Evolutionary conservation across 2,113 vertebrate genomes (phyloP).

Genomic region (Globicephala melas): DNA sequence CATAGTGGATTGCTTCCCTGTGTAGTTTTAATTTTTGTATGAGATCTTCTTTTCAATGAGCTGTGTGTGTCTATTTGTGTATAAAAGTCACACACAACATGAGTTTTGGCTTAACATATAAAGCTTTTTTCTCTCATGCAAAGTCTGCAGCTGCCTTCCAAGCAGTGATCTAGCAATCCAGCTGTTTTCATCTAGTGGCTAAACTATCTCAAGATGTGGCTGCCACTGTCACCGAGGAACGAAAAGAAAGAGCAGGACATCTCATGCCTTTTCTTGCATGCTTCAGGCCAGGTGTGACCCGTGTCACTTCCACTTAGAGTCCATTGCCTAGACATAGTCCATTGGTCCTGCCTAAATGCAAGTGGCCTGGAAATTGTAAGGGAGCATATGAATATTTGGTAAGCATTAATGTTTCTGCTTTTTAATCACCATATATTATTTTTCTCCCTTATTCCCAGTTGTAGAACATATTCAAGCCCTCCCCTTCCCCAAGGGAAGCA

Average conservation of each 20-base stretch:
- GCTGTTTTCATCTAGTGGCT: constrained; percentile 34
- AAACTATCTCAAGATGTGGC: constrained; percentile 13
- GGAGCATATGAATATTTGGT: neutral
- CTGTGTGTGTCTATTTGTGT: neutral
- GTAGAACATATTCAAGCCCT: neutral
- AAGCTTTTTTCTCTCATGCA: constrained; percentile 35
- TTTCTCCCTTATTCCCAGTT: neutral
- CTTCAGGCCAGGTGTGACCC: neutral
- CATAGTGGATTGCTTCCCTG: neutral
- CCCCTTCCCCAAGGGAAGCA: neutral
- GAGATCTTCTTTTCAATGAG: neutral
- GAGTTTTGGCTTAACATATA: neutral
- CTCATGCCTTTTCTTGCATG: neutral
- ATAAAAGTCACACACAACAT: neutral
- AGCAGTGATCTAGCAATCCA: constrained; percentile 3
- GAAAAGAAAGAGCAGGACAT: neutral
- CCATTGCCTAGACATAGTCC: neutral
- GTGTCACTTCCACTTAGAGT: neutral
- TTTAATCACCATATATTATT: neutral
- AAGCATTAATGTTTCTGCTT: neutral
- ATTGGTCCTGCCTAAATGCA: neutral
- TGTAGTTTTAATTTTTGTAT: neutral
- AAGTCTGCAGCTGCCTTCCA: neutral
- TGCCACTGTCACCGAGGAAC: neutral
- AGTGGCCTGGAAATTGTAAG: neutral